Evolutionary conservation across 2,888 invertebrate species (phyloP).

Genomic region (Crioceris asparagi): DNA sequence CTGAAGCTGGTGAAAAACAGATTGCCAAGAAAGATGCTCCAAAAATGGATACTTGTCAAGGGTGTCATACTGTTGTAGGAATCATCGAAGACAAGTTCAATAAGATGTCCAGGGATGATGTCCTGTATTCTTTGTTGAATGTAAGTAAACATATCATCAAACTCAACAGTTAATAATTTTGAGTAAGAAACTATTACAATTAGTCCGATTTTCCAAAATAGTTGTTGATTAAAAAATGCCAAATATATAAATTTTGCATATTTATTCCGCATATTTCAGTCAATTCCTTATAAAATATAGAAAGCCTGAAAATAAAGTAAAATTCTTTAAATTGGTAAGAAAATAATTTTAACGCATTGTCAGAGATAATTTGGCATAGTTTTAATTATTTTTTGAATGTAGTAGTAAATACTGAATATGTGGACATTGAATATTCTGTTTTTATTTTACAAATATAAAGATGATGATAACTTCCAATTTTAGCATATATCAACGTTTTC

Average conservation of each 20-base stretch:
- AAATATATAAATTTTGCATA: background rate
- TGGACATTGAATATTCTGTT: too few relatives aligned
- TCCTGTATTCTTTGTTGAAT: conserved; percentile 44
- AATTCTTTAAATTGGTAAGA: too few relatives aligned
- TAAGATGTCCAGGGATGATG: conserved; percentile 43
- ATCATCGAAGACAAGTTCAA: conserved; percentile 46
- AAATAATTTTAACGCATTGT: too few relatives aligned
- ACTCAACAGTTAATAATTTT: background rate
- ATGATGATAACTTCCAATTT: too few relatives aligned
- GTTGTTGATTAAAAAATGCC: background rate
- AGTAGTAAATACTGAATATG: too few relatives aligned
- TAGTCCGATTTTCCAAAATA: background rate
- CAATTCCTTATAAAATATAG: too few relatives aligned
- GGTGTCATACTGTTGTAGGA: conserved; percentile 45
- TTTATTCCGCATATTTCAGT: too few relatives aligned
- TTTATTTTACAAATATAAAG: too few relatives aligned
- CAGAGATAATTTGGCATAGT: too few relatives aligned
- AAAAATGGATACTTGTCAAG: conserved; percentile 30
- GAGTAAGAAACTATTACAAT: background rate
- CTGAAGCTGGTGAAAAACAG: conserved; percentile 35
- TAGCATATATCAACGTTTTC: too few relatives aligned
- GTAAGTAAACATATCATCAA: conserved; percentile 31
- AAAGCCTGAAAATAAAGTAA: too few relatives aligned
- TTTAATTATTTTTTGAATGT: too few relatives aligned
- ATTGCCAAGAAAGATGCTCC: background rate